phyloP scores from a whole-genome alignment of 1,140 invertebrate species.

The Drosophila leontia region DNA sequence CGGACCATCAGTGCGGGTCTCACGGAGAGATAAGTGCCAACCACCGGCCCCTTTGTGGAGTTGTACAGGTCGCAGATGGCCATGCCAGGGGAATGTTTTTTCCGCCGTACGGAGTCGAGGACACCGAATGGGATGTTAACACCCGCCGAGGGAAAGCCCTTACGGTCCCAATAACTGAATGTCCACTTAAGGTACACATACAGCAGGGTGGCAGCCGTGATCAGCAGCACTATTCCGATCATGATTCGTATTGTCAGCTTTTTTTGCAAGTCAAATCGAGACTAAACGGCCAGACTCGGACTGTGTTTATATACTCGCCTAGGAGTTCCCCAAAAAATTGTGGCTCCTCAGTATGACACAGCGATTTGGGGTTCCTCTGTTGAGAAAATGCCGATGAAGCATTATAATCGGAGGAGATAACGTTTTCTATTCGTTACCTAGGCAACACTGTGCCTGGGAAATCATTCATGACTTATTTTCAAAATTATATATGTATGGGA shows the following conservation, averaged over 20 bases:
- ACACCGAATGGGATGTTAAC: slow-evolving; percentile 74
- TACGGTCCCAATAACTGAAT: slow-evolving; percentile 73
- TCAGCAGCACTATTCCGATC: slow-evolving; percentile 44
- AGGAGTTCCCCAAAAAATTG: background rate
- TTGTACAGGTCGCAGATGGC: slow-evolving; percentile 72
- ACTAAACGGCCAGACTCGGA: slow-evolving; percentile 13
- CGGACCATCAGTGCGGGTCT: slow-evolving; percentile 85
- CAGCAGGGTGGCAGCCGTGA: slow-evolving; percentile 36
- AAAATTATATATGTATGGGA: no score
- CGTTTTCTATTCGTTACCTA: background rate
- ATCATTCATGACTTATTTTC: no score
- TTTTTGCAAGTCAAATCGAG: slow-evolving; percentile 1
- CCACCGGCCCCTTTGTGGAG: slow-evolving; percentile 50
- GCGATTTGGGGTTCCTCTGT: background rate
- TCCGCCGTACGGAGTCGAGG: slow-evolving; percentile 39
- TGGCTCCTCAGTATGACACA: slow-evolving; percentile 26
- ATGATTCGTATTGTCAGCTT: slow-evolving; percentile 24
- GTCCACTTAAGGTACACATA: slow-evolving; percentile 66
- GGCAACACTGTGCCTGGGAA: background rate
- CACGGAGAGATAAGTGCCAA: slow-evolving; percentile 74
- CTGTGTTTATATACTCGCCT: slow-evolving; percentile 37
- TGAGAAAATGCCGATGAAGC: slow-evolving; percentile 4
- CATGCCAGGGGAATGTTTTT: slow-evolving; percentile 60
- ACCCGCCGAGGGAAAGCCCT: slow-evolving; percentile 53
- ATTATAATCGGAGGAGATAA: background rate